Evolutionary conservation across 1,140 invertebrate genomes (phyloP), one percentile per base, ranked within the genome.

Genomic region (Neotoxoptera formosana): DNA sequence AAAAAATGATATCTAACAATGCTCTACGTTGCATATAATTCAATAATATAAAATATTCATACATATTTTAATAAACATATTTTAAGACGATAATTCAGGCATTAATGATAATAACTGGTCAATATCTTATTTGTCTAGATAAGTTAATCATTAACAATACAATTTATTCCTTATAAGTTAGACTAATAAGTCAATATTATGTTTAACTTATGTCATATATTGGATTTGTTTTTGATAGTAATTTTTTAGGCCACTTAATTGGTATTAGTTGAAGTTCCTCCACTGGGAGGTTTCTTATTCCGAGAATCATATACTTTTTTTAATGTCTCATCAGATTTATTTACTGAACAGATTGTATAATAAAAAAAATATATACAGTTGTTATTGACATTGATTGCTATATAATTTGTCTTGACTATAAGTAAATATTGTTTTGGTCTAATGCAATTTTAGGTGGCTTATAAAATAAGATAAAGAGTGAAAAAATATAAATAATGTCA

Each of bases 1-100:
- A 94, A 21, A 86, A 94, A 53, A 93, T n/a, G 25, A 89, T 88
- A 90, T 90, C 53, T 45, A 67, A 67, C 25, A 90, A 89, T 56
- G 30, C 34, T 89, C 34, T 56, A 89, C 17, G 11, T 56, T 25
- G 11, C 4, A 87, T 21, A 23, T 25, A 21, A 51, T 34, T 48
- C 21, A 84, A 45, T 47, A 21, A 89, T 53, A 34, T n/a, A 89
- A 36, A 88, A 88, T 88, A 47, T 41, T 41, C 36, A 48, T 53
- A 34, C n/a, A 88, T 36, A 51, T 48, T 87, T 20, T 17, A 30
- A 87, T 88, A 8, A 34, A 88, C 20, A 88, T 88, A 47, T 89
- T 48, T 89, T 89, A 88, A 48, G 86, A 88, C 36, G 8, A 88
- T n/a, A 14, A n/a, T 88, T 88, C 36, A 76, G 30, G 14, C 30